Percentiles rank a stretch among this genome's conserved stretches.
These are phyloP conservation scores for Trilocha varians DNA, from an alignment of 2,888 invertebrate species.

Conservation along the genomic window DNA sequence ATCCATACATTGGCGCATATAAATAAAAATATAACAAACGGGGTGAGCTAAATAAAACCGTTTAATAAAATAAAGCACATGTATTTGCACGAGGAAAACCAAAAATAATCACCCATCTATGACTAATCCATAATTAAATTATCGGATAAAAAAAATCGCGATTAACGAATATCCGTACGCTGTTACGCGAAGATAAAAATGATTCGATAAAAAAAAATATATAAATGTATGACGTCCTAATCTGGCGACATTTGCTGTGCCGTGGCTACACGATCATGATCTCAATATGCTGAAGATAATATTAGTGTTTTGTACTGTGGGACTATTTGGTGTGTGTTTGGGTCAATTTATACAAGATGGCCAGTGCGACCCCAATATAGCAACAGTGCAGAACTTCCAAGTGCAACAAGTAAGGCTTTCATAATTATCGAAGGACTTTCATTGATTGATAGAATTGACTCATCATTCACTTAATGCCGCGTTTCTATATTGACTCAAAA, in stretches of 20 bases:
- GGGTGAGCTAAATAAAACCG: too few species aligned
- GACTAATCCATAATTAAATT: too few species aligned
- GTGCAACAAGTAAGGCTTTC: conserved; percentile 27
- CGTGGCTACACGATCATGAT: conserved; percentile 36
- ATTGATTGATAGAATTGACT: too few species aligned
- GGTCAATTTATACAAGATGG: conserved; percentile 42
- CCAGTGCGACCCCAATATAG: conserved; percentile 35
- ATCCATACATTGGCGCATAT: too few species aligned
- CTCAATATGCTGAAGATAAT: conserved; percentile 36
- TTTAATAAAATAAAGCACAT: too few species aligned
- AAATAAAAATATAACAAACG: too few species aligned
- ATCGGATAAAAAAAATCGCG: neutral
- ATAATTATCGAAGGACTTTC: too few species aligned
- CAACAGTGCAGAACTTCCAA: conserved; percentile 24
- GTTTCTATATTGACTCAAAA: too few species aligned
- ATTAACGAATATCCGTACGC: neutral
- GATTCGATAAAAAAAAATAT: conserved; percentile 8
- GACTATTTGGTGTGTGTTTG: conserved; percentile 31
- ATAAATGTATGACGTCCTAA: conserved; percentile 35
- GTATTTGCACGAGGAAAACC: too few species aligned
- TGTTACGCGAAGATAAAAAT: neutral
- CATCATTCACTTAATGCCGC: too few species aligned
- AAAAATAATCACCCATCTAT: too few species aligned
- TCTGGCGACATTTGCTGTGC: conserved; percentile 26
- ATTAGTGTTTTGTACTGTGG: conserved; percentile 34